Evolutionary conservation across 2,888 invertebrate genomes (phyloP).

Genomic region (Eledona agricola): DNA sequence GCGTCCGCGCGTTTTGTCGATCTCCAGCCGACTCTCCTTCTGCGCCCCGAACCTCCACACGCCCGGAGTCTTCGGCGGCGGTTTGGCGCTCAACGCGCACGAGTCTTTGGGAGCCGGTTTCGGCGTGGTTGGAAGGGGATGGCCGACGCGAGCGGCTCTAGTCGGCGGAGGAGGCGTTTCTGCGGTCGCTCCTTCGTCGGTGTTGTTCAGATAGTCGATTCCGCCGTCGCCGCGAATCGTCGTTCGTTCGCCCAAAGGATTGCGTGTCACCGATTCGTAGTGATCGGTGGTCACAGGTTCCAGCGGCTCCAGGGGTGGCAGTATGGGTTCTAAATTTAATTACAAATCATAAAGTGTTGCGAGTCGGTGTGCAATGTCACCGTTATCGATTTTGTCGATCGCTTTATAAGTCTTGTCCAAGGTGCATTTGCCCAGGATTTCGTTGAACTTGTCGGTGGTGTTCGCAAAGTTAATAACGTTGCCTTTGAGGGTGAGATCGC

Average conservation of each 20-base stretch:
- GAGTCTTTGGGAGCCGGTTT: constrained; percentile 59
- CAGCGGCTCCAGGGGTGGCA: constrained; percentile 48
- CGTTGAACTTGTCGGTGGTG: constrained; percentile 68
- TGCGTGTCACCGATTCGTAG: constrained; percentile 38
- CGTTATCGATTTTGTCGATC: constrained; percentile 50
- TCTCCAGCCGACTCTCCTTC: constrained; percentile 78
- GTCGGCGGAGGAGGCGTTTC: constrained; percentile 26
- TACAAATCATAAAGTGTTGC: background rate
- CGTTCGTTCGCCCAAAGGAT: constrained; percentile 39
- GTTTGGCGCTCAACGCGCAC: constrained; percentile 67
- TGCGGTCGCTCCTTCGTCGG: constrained; percentile 10
- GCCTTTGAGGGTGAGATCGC: constrained; percentile 90
- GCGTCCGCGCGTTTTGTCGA: constrained; percentile 65
- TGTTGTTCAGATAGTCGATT: constrained; percentile 14
- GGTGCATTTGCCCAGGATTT: constrained; percentile 70
- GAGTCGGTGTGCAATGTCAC: no score
- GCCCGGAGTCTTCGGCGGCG: constrained; percentile 63
- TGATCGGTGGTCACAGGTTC: constrained; percentile 41
- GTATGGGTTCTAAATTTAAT: constrained; percentile 48
- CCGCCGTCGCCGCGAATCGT: constrained; percentile 55
- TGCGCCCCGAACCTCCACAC: constrained; percentile 72
- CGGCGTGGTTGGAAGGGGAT: constrained; percentile 44
- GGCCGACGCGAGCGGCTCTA: constrained; percentile 52
- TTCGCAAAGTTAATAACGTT: constrained; percentile 81
- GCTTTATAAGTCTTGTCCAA: constrained; percentile 50